phyloP scores from a whole-genome alignment of 2,888 invertebrate genomes.

The Junonia oenone region DNA sequence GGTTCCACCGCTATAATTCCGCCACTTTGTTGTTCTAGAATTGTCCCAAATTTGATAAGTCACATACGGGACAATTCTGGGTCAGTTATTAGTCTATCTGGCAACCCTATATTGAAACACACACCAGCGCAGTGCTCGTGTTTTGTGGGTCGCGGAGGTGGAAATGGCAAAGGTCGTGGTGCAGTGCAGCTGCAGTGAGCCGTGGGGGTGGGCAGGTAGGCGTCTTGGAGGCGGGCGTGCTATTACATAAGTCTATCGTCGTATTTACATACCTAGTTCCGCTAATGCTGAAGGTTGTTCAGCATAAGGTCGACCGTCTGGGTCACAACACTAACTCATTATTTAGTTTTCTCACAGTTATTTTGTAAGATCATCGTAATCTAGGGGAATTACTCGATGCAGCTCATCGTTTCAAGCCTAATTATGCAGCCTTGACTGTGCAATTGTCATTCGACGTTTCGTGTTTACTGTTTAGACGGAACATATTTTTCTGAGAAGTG shows the following conservation, averaged over 20 bases:
- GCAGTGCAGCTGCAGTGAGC: slow-evolving; percentile 52
- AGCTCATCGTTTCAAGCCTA: slow-evolving; percentile 2
- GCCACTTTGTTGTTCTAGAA: no score
- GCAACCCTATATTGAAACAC: slow-evolving; percentile 10
- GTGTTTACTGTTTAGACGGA: slow-evolving; percentile 3
- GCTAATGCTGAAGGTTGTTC: slow-evolving; percentile 64
- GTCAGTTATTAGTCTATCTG: no score
- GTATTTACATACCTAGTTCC: slow-evolving; percentile 48
- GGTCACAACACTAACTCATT: slow-evolving; percentile 24
- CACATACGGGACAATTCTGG: no score
- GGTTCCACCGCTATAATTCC: no score
- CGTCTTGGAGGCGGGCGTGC: slow-evolving; percentile 37
- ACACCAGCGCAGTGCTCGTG: slow-evolving; percentile 19
- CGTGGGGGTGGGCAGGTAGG: slow-evolving; percentile 41
- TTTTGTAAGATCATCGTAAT: slow-evolving; percentile 1
- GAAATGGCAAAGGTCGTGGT: slow-evolving; percentile 62
- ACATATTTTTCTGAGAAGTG: slow-evolving; percentile 4
- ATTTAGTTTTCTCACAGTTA: neutral
- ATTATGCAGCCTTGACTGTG: neutral
- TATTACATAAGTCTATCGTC: slow-evolving; percentile 33
- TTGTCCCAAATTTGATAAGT: no score
- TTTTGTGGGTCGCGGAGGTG: slow-evolving; percentile 36
- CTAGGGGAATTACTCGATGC: neutral
- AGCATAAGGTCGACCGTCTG: slow-evolving; percentile 55
- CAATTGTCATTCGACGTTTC: slow-evolving; percentile 1